phyloP scores from a whole-genome alignment of 1,140 invertebrate genomes.

The Saccostrea echinata region DNA sequence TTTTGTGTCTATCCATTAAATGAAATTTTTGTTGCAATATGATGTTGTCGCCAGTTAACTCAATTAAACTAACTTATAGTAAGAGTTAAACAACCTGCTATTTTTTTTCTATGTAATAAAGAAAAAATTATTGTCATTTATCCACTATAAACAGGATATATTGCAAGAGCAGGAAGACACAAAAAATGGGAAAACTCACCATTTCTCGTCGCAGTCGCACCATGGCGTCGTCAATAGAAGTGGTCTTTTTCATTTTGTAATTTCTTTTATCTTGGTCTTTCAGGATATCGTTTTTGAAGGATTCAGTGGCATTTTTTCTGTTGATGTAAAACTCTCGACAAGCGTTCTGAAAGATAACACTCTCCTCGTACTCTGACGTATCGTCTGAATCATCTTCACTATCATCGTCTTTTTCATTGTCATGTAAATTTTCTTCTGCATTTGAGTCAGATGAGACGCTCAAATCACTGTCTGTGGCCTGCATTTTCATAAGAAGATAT shows the following conservation, averaged over 20 bases:
- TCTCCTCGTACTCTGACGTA: constrained; percentile 42
- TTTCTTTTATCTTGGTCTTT: constrained; percentile 11
- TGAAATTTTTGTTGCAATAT: background rate
- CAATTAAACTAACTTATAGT: background rate
- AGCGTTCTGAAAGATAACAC: constrained; percentile 54
- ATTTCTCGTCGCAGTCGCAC: constrained; percentile 54
- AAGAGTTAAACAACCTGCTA: background rate
- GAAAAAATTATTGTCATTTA: background rate
- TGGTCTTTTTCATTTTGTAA: constrained; percentile 8
- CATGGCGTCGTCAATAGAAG: constrained; percentile 54
- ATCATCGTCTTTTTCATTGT: constrained; percentile 10
- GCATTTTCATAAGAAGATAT: background rate
- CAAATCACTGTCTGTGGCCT: background rate
- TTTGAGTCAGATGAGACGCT: background rate
- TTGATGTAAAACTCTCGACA: constrained; percentile 56
- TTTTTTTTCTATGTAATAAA: background rate
- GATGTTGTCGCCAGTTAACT: background rate
- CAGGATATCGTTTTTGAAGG: constrained; percentile 44
- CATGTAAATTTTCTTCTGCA: constrained; percentile 2
- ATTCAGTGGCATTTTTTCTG: constrained; percentile 53
- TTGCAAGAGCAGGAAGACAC: background rate
- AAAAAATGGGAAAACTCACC: constrained; percentile 44
- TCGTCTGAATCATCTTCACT: constrained; percentile 5
- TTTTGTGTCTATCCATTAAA: background rate
- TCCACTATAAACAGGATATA: background rate